Base-by-base conservation (phyloP, 2,797 vertebrate genomes). In the Setipinna tenuifilis region DNA sequence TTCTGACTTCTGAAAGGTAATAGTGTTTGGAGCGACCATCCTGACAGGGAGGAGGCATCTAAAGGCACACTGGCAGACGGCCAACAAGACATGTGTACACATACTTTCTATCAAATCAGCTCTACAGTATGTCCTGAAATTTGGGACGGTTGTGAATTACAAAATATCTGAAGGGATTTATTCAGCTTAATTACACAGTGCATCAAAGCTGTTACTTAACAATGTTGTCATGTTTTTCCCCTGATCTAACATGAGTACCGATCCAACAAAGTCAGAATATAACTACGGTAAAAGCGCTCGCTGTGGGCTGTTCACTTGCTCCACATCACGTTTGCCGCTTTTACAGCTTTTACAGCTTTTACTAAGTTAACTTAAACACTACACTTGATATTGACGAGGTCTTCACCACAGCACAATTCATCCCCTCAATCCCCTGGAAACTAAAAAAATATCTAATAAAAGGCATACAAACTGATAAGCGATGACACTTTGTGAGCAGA, bases 401-500 rank as follows among this genome's bases (percentile, higher is more conserved):
- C 71, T 78, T 31, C 31, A 14, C 28, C n/a, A 25, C 28, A 31
- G 65, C 31, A 35, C 65, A 71, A 71, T 71, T 19, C 31, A 35
- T 78, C 19, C 35, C 65, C 35, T n/a, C 35, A 78, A 2, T 44
- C 71, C 71, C 71, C 17, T 1, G 41, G 71, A 78, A 16, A 6
- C 35, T 12, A 35, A 78, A 41, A 78, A 25, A 44, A 41, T 44
- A 78, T 9, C 28, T 14, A 71, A 71, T 71, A 44, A 78, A 78
- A 35, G 5, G 71, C 31, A 78, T 78, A 44, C 35, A 78, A 78
- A 78, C 31, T 78, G 71, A 78, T 78, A 78, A 78, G 71, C 35
- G 35, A 21, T 78, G 71, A 25, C 71, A 78, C 71, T 1, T 82
- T 44, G n/a, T 84, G 75, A 87, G 78, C 68, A 50, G 78, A 83